Evolutionary conservation across 2,113 vertebrate species (phyloP).

Genomic region (Pangasianodon hypophthalmus): DNA sequence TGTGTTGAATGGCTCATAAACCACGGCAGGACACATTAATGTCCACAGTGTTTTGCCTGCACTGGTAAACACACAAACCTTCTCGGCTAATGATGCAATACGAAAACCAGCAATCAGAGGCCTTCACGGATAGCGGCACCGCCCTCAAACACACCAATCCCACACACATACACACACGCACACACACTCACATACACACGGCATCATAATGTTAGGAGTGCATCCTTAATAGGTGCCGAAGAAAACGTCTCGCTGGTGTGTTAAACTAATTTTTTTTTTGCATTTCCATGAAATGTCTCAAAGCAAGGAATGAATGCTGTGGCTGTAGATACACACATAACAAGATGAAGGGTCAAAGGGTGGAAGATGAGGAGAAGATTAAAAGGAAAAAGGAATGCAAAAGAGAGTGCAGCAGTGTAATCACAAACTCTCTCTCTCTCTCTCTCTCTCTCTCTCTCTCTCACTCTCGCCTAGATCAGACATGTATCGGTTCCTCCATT

Average conservation of each 20-base stretch:
- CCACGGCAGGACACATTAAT: slow-evolving; percentile 87
- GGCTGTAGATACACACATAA: background rate
- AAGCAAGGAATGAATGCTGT: background rate
- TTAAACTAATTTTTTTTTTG: slow-evolving; percentile 24
- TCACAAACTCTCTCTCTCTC: slow-evolving; percentile 10
- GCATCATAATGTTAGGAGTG: slow-evolving; percentile 23
- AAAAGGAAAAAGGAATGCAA: slow-evolving; percentile 25
- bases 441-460: slow-evolving; percentile 24
- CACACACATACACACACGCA: slow-evolving; percentile 39
- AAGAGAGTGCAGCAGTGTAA: background rate
- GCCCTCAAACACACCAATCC: background rate
- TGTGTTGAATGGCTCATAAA: slow-evolving; percentile 74
- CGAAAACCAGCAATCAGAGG: slow-evolving; percentile 85
- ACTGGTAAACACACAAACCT: slow-evolving; percentile 86
- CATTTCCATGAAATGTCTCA: slow-evolving; percentile 12
- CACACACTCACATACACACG: slow-evolving; percentile 37
- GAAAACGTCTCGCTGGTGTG: slow-evolving; percentile 30
- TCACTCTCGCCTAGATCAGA: background rate
- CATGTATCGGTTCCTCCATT: slow-evolving; percentile 40
- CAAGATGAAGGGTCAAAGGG: background rate
- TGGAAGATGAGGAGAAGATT: slow-evolving; percentile 18
- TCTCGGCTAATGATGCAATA: slow-evolving; percentile 90
- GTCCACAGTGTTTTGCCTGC: slow-evolving; percentile 85
- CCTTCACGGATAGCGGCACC: slow-evolving; percentile 75
- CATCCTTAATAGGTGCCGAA: slow-evolving; percentile 40